A percentile compares a stretch with the other conserved stretches of the same genome.
phyloP scores from a whole-genome alignment of 2,797 vertebrate genomes.

The Eupleurogrammus muticus region DNA sequence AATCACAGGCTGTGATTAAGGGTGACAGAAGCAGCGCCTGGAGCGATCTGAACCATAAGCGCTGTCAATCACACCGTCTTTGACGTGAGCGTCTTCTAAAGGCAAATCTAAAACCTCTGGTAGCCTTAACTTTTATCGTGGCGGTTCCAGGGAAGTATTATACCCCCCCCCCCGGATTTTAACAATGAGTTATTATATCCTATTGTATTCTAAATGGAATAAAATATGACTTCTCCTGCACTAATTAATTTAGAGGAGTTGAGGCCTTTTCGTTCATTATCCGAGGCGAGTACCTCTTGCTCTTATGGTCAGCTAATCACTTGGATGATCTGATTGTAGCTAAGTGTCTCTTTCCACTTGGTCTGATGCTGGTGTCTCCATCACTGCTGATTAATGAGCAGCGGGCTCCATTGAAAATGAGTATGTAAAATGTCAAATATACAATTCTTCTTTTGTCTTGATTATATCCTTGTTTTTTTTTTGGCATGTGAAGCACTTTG shows the following conservation, averaged over 20 bases:
- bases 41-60: slow-evolving; percentile 21
- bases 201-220: background rate
- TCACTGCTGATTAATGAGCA: slow-evolving; percentile 36
- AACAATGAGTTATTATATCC: background rate
- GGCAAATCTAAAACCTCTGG: slow-evolving; percentile 1
- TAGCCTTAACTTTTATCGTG: background rate
- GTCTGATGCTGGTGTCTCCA: slow-evolving; percentile 30
- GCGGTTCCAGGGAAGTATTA: background rate
- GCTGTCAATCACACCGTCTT: slow-evolving; percentile 35
- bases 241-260: slow-evolving; percentile 29
- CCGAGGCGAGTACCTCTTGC: slow-evolving; percentile 33
- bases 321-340: slow-evolving; percentile 41
- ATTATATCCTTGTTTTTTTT: no score
- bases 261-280: slow-evolving; percentile 30
- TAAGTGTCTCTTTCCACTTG: slow-evolving; percentile 40
- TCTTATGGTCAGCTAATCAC: slow-evolving; percentile 49
- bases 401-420: slow-evolving; percentile 18
- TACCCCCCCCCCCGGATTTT: background rate
- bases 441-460: no score
- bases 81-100: background rate
- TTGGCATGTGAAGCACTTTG: no score
- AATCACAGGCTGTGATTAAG: slow-evolving; percentile 72
- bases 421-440: background rate
- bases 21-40: slow-evolving; percentile 47
- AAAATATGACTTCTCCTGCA: slow-evolving; percentile 18